phyloP scores from a whole-genome alignment of 2,888 invertebrate species.

The Branchipolynoe longqiensis region DNA sequence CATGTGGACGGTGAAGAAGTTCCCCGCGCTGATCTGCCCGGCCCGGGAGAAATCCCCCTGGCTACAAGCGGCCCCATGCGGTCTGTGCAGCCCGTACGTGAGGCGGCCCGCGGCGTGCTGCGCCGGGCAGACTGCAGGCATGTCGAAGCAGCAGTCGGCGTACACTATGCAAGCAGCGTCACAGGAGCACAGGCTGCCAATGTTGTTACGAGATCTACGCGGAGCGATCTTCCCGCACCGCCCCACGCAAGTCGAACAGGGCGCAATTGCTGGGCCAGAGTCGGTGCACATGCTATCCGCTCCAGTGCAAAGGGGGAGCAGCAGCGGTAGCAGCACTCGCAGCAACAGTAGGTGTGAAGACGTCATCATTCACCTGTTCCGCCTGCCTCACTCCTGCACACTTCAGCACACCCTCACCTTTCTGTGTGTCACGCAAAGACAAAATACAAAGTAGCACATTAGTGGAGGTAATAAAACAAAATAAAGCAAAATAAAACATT shows the following conservation, averaged over 20 bases:
- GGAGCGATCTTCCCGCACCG: not conserved
- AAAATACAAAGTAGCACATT: too few relatives aligned
- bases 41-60: not conserved
- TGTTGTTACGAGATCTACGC: not conserved
- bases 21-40: not conserved
- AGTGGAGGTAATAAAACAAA: too few relatives aligned
- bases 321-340: too few relatives aligned
- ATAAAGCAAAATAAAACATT: too few relatives aligned
- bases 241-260: not conserved
- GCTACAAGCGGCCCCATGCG: not conserved
- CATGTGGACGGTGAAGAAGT: not conserved
- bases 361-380: too few relatives aligned
- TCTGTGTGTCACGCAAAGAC: too few relatives aligned
- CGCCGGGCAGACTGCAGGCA: not conserved
- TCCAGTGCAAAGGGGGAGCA: too few relatives aligned
- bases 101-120: not conserved
- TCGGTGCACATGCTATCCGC: too few relatives aligned
- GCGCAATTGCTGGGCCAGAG: not conserved
- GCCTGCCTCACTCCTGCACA: too few relatives aligned
- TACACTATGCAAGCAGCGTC: not conserved
- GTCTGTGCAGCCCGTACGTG: not conserved
- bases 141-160: not conserved
- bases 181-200: slow-evolving; percentile 4
- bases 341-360: too few relatives aligned
- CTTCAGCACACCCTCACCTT: too few relatives aligned